Evolutionary conservation across 2,888 invertebrate genomes (phyloP), one percentile per base, ranked within the genome.

Genomic region (Eupeodes luniger): DNA sequence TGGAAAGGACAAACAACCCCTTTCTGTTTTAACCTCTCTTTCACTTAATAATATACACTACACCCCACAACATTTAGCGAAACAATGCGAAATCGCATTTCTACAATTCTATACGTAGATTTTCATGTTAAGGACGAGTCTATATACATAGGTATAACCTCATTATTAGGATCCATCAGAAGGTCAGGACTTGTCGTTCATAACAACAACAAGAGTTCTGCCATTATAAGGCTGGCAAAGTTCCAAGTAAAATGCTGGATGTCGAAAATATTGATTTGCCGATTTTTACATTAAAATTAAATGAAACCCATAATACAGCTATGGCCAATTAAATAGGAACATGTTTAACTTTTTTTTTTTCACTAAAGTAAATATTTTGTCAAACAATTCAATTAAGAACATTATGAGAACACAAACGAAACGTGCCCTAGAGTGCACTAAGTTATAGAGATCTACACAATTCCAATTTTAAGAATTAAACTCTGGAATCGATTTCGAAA

Each of bases 251-350:
- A 88, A 81, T 88, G 77, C 81, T 88, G 66, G 36, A 88, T 81
- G 85, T 85, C 81, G 81, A 85, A 81, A 74, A 34, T 88, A 88
- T 88, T 85, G 88, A 88, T 88, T 85, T 81, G 82, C 78, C 40
- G 53, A 66, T 79, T 81, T 69, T 36, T 75, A 64, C 72, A 88
- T 81, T 78, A 74, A 61, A 81, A 27, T 59, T 5, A 49, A 72
- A 72, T 16, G 47, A 55, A 72, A 55, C n/a, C 44, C 47, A 70
- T 55, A 19, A 27, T 27, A 27, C 27, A 27, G 27, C 3, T 27
- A 27, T 3, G 27, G 27, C 27, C 2, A 27, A 27, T 1, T 2
- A 27, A 27, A 27, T 27, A 27, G 27, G 27, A 27, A 27, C 27
- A 27, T n/a, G n/a, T n/a, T n/a, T n/a, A n/a, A n/a, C n/a, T n/a